These are phyloP conservation scores for Lathamus discolor DNA, from an alignment of 2,113 vertebrate genomes.

Conservation along the genomic window DNA sequence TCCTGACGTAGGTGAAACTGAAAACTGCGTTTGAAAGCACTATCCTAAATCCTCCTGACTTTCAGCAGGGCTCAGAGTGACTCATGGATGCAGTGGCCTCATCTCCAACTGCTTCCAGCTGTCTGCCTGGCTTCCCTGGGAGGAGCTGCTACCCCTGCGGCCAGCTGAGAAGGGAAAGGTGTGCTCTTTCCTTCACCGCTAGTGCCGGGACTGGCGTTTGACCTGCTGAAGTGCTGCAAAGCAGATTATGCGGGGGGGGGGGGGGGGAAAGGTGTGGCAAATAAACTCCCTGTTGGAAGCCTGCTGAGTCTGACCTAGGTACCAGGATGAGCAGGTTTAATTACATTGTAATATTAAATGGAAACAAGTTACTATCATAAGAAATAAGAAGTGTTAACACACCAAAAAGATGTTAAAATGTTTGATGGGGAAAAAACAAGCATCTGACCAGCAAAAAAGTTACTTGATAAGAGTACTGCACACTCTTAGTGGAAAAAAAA, in stretches of 20 bases:
- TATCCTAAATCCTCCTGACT: neutral
- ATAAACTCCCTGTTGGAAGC: neutral
- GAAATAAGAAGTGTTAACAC: neutral
- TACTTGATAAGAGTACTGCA: neutral
- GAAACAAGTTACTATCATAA: neutral
- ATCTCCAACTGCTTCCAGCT: neutral
- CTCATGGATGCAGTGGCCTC: neutral
- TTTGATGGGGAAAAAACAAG: neutral
- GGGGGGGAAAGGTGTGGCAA: neutral
- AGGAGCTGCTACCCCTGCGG: neutral
- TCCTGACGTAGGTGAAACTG: neutral
- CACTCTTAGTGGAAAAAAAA: neutral
- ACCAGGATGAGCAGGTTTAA: neutral
- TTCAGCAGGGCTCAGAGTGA: neutral
- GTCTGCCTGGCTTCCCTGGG: neutral
- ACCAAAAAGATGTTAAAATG: neutral
- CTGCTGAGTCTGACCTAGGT: neutral
- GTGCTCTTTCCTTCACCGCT: neutral
- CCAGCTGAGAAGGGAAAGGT: neutral
- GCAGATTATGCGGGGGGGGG: neutral
- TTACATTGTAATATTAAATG: neutral
- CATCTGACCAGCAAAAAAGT: neutral
- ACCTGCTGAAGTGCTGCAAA: neutral
- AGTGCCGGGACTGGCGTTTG: rapidly evolving
- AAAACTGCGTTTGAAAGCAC: neutral